A percentile compares a stretch with the other conserved stretches of the same genome.
phyloP scores from a whole-genome alignment of 2,113 vertebrate species.

The Enhydra lutris region DNA sequence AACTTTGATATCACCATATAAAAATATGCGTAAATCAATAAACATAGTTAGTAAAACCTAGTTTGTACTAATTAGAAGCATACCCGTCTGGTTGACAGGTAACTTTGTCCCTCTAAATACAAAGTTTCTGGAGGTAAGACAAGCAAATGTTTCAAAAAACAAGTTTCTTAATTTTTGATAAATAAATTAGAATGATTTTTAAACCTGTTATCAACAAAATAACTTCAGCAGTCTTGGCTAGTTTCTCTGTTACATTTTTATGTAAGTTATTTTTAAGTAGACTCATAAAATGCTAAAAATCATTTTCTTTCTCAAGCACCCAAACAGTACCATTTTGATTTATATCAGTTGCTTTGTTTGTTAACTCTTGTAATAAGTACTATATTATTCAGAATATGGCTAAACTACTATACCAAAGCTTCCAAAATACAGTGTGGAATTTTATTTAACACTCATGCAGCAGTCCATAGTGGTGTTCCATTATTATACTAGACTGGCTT shows the following conservation, averaged over 20 bases:
- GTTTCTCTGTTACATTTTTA: conserved; percentile 29
- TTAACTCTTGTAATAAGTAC: conserved; percentile 17
- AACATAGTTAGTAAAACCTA: not conserved
- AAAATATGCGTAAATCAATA: conserved; percentile 35
- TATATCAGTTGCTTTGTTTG: not conserved
- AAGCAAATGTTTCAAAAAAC: conserved; percentile 27
- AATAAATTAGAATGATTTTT: conserved; percentile 28
- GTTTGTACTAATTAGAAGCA: not conserved
- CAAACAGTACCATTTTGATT: not conserved
- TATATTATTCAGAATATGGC: not conserved
- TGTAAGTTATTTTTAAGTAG: conserved; percentile 47
- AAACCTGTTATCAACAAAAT: not conserved
- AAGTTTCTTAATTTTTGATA: conserved; percentile 25
- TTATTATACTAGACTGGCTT: not conserved
- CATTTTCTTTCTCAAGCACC: not conserved
- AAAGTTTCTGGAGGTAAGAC: not conserved
- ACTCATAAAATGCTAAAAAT: conserved; percentile 21
- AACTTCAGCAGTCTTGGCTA: not conserved
- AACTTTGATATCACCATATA: not conserved
- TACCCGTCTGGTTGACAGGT: not conserved
- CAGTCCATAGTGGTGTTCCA: not conserved
- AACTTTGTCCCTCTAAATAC: conserved; percentile 28
- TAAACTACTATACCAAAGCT: not conserved
- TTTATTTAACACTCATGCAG: not conserved
- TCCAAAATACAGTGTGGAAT: not conserved